phyloP scores from a whole-genome alignment of 2,888 invertebrate species.

The Hyposoter didymator region DNA sequence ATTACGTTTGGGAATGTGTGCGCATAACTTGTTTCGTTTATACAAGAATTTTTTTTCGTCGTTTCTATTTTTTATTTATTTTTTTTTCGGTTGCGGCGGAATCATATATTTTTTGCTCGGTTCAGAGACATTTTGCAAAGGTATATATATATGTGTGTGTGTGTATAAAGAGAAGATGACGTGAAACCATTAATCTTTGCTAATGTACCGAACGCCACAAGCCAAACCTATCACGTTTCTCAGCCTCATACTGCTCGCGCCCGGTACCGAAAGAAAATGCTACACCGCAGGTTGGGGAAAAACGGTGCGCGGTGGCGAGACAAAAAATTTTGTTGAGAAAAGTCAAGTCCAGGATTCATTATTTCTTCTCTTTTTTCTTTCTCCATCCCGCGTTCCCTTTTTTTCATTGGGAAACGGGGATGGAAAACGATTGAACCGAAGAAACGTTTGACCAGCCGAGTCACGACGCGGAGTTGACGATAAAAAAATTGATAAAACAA shows the following conservation, averaged over 20 bases:
- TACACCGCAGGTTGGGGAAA: not conserved
- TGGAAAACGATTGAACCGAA: too few relatives aligned
- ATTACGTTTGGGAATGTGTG: not conserved
- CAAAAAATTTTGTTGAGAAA: slow-evolving; percentile 25
- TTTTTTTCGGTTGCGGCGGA: slow-evolving; percentile 4
- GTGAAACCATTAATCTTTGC: slow-evolving; percentile 61
- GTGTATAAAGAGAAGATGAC: slow-evolving; percentile 15
- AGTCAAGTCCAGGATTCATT: slow-evolving; percentile 49
- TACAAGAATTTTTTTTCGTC: not conserved
- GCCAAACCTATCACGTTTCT: slow-evolving; percentile 31
- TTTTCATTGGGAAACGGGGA: not conserved
- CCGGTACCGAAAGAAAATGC: slow-evolving; percentile 32
- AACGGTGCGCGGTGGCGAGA: not conserved
- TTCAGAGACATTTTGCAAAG: slow-evolving; percentile 1
- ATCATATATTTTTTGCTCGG: slow-evolving; percentile 43
- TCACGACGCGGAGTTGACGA: too few relatives aligned
- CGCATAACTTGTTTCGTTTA: not conserved
- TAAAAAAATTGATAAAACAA: slow-evolving; percentile 48
- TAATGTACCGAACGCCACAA: slow-evolving; percentile 61
- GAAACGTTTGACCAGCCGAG: too few relatives aligned
- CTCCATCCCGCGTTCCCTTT: too few relatives aligned
- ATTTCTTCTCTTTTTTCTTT: slow-evolving; percentile 38
- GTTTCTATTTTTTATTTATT: not conserved
- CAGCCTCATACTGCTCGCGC: slow-evolving; percentile 27
- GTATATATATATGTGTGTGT: too few relatives aligned